Percentiles rank a stretch among this genome's conserved stretches.
phyloP scores from a whole-genome alignment of 1,140 invertebrate genomes.

The Brachystomella parvula region DNA sequence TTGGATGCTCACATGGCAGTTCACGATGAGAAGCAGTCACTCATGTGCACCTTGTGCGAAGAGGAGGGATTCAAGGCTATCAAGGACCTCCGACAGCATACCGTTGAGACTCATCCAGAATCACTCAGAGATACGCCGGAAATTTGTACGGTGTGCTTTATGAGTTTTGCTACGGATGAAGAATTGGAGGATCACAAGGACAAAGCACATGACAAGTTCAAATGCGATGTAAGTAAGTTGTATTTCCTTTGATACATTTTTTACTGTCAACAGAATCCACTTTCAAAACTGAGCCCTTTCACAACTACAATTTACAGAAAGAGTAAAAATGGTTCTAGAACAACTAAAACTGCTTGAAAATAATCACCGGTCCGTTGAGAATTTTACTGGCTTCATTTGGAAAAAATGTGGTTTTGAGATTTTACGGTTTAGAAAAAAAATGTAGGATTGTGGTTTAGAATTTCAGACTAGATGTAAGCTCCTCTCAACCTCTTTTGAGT shows the following conservation, averaged over 20 bases:
- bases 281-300: no score
- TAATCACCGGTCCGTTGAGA: no score
- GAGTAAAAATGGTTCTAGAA: no score
- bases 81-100: constrained; percentile 24
- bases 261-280: no score
- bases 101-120: constrained; percentile 20
- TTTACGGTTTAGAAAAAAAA: no score
- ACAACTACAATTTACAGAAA: no score
- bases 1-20: constrained; percentile 32
- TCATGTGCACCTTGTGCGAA: constrained; percentile 24
- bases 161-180: constrained; percentile 23
- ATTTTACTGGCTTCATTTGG: no score
- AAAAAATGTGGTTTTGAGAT: no score
- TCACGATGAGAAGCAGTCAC: constrained; percentile 26
- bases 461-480: no score
- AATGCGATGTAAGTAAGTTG: constrained; percentile 27
- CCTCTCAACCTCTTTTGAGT: no score
- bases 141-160: constrained; percentile 31
- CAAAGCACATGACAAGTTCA: constrained; percentile 29
- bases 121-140: constrained; percentile 8
- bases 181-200: constrained; percentile 17
- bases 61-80: constrained; percentile 30
- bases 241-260: neutral
- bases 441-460: no score
- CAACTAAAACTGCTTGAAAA: no score